Percentiles rank a stretch among this genome's conserved stretches.
phyloP scores from a whole-genome alignment of 2,888 invertebrate genomes.

The Callimorpha dominula region DNA sequence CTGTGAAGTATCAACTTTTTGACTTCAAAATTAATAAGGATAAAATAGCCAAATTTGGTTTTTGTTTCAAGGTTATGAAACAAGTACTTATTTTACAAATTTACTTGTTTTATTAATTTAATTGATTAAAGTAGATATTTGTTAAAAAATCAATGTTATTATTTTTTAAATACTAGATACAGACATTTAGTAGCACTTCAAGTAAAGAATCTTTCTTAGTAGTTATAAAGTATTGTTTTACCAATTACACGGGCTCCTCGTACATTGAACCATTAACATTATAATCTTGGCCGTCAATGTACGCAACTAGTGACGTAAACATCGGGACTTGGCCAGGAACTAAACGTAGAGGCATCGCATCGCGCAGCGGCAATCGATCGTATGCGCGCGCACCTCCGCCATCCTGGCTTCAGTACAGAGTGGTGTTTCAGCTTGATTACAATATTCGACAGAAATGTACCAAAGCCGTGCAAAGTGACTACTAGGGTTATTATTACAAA shows the following conservation, averaged over 20 bases:
- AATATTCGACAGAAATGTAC: conserved; percentile 82
- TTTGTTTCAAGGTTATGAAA: too few species aligned
- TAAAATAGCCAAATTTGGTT: too few species aligned
- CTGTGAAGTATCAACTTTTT: too few species aligned
- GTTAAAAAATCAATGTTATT: not conserved
- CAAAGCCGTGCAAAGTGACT: conserved; percentile 79
- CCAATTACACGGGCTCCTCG: conserved; percentile 44
- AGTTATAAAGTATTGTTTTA: conserved; percentile 9
- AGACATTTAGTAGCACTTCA: not conserved
- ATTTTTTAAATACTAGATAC: not conserved
- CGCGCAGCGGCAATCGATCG: conserved; percentile 84
- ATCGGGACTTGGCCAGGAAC: conserved; percentile 73
- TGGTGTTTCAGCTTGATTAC: conserved; percentile 74
- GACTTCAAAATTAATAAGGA: too few species aligned
- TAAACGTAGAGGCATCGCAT: conserved; percentile 69
- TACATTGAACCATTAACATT: conserved; percentile 65
- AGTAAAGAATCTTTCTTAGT: not conserved
- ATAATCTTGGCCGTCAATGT: conserved; percentile 75
- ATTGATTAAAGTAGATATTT: too few species aligned
- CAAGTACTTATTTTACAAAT: too few species aligned
- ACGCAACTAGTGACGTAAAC: conserved; percentile 85
- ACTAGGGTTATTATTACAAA: conserved; percentile 56
- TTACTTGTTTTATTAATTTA: too few species aligned
- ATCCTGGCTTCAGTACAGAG: conserved; percentile 73
- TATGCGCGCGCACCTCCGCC: conserved; percentile 81